Evolutionary conservation across 2,888 invertebrate genomes (phyloP).

Genomic region (Steinernema hermaphroditum): DNA sequence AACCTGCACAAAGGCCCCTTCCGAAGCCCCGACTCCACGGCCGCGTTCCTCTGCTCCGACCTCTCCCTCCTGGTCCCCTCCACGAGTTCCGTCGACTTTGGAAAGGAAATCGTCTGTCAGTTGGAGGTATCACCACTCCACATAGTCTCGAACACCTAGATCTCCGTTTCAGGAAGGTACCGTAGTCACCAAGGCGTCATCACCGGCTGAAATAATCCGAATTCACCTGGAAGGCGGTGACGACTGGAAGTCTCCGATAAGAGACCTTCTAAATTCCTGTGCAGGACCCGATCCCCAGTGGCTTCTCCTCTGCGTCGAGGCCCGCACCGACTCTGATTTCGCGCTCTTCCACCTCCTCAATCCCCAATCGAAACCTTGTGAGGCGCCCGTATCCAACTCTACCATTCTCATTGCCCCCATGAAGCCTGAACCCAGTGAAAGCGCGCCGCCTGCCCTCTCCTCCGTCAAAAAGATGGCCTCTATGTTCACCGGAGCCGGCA

Average conservation of each 20-base stretch:
- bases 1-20: conserved; percentile 52
- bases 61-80: conserved; percentile 24
- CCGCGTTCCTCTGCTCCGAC: conserved; percentile 4
- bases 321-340: neutral
- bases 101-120: conserved; percentile 12
- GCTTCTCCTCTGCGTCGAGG: neutral
- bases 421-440: neutral
- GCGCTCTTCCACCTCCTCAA: neutral
- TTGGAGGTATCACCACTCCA: neutral
- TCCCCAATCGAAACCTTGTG: neutral
- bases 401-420: neutral
- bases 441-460: neutral
- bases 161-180: neutral
- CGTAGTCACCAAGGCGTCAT: neutral
- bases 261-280: neutral
- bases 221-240: neutral
- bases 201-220: neutral
- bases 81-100: conserved; percentile 26
- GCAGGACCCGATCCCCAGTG: neutral
- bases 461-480: conserved; percentile 12
- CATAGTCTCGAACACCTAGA: neutral
- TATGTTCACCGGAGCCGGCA: neutral
- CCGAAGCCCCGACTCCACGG: neutral
- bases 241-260: conserved; percentile 9
- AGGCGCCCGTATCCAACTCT: neutral